Evolutionary conservation across 2,797 vertebrate genomes (phyloP), one percentile per base, ranked within the genome.

Genomic region (Xenops minutus): DNA sequence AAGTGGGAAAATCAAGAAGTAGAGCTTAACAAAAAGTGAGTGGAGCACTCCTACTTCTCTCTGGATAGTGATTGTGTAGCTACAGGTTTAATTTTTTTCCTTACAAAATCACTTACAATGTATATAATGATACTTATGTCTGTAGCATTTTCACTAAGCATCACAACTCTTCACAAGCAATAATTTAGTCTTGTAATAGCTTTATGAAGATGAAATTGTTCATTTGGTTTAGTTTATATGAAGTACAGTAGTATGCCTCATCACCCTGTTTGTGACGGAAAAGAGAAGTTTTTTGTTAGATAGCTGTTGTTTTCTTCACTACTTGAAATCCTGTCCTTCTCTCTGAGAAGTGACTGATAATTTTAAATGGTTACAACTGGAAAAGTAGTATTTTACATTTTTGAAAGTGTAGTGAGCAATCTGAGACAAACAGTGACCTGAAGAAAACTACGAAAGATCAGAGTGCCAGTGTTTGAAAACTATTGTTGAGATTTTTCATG

Each of bases 1-100:
- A 99, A 99, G 97, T 99, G 99, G 99, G 99, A 99, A 91, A 94
- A 89, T 1, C 98, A 97, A n/a, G 99, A 99, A 95, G 80, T 94
- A 12, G 98, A 98, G 55, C 98, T 99, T 17, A 99, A 99, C 95
- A 95, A 97, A 95, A 98, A 96, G 99, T 99, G 73, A 98, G 98
- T 51, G 17, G 24, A 85, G 8, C 54, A 34, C 73, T 77, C 39
- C 44, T 93, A 11, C 68, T 89, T 52, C 29, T 74, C 43, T 75
- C 54, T 85, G 68, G 87, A 89, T 54, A 64, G 30, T 29, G 22
- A 13, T 68, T 69, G 39, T 67, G 44, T 92, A 22, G 20, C 68
- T 85, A 49, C n/a, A 24, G 34, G 29, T 76, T 88, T 67, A 52
- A 17, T 68, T 49, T 6, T 37, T 84, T 51, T 48, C 16, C 18